phyloP scores from a whole-genome alignment of 2,888 invertebrate species.

The Rhabditoides inermis region DNA sequence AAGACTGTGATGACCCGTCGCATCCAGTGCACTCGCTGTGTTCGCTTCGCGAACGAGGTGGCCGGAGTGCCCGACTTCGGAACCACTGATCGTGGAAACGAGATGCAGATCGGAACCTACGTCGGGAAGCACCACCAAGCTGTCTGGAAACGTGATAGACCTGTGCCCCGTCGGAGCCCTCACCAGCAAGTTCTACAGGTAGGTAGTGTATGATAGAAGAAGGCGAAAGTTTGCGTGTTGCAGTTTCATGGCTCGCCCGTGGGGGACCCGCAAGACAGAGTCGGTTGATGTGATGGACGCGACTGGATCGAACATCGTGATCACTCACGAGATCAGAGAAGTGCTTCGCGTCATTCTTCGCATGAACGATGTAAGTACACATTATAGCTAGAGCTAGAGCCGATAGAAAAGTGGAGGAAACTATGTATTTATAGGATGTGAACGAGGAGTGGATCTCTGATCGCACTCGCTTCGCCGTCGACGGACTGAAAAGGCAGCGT shows the following conservation, averaged over 20 bases:
- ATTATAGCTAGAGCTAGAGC: no score
- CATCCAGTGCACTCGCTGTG: constrained; percentile 80
- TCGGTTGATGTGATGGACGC: constrained; percentile 95
- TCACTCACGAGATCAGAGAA: constrained; percentile 90
- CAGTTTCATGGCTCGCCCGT: constrained; percentile 82
- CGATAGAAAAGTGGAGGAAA: no score
- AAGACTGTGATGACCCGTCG: constrained; percentile 99
- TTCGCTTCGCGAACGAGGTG: constrained; percentile 87
- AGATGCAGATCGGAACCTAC: constrained; percentile 97
- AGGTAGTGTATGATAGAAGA: no score
- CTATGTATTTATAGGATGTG: constrained; percentile 64
- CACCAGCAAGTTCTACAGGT: constrained; percentile 83
- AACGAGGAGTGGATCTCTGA: constrained; percentile 99
- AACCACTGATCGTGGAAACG: constrained; percentile 66
- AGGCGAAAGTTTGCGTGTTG: no score
- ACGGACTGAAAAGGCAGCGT: constrained; percentile 89
- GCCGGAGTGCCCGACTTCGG: constrained; percentile 95
- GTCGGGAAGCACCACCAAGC: constrained; percentile 94
- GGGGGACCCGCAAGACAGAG: constrained; percentile 88
- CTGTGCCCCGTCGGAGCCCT: constrained; percentile 96
- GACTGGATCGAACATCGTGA: constrained; percentile 89
- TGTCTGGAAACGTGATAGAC: constrained; percentile 96
- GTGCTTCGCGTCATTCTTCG: constrained; percentile 87
- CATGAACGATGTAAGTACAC: constrained; percentile 81
- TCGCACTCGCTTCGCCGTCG: constrained; percentile 90